A percentile compares a stretch with the other conserved stretches of the same genome.
Evolutionary conservation across 2,113 vertebrate genomes (phyloP).

Genomic region (Actenoides hombroni): DNA sequence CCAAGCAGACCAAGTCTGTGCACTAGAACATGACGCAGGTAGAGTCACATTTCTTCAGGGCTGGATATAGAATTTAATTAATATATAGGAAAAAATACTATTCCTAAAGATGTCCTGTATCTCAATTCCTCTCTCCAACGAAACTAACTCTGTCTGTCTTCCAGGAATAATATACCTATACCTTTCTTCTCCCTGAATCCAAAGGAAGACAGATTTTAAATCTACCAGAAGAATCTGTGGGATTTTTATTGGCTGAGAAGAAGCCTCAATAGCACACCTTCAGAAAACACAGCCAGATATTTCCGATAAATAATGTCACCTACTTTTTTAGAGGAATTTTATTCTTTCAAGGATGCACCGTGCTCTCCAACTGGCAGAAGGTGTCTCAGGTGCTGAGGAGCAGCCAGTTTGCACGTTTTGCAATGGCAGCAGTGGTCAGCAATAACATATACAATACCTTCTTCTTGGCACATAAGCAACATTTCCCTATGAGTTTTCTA

Average conservation of each 20-base stretch:
- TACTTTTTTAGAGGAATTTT: neutral
- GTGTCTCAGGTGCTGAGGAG: neutral
- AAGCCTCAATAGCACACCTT: neutral
- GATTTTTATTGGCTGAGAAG: neutral
- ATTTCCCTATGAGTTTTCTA: neutral
- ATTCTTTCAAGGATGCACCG: neutral
- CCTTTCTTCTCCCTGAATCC: neutral
- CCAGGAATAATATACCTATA: neutral
- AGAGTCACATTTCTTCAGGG: neutral
- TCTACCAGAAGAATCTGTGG: neutral
- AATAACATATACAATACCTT: neutral
- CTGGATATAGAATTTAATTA: neutral
- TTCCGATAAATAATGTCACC: fast-evolving
- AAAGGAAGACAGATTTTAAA: neutral
- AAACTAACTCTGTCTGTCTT: neutral
- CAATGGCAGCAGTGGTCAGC: neutral
- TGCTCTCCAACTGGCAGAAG: neutral
- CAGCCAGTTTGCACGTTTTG: neutral
- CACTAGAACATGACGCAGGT: fast-evolving
- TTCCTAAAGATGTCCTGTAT: neutral
- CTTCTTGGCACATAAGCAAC: neutral
- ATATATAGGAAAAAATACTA: neutral
- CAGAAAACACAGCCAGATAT: neutral
- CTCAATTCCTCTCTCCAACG: neutral
- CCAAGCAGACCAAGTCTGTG: neutral